These are phyloP conservation scores for Dolichallabes microphthalmus DNA, from an alignment of 2,113 vertebrate species.

Conservation along the genomic window DNA sequence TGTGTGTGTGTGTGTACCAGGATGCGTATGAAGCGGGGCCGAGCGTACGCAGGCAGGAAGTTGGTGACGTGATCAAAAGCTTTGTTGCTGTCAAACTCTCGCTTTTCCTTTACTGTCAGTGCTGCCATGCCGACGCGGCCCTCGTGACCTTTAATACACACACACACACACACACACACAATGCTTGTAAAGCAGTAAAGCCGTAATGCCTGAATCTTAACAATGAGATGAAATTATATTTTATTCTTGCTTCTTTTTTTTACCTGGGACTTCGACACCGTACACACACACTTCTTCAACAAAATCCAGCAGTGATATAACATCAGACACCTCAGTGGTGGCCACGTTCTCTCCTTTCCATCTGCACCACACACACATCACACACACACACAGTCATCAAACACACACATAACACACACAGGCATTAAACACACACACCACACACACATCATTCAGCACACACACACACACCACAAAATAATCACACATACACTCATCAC, in stretches of 20 bases:
- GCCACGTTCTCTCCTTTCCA: slow-evolving; percentile 91
- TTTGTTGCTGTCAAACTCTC: slow-evolving; percentile 66
- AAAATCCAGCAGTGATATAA: slow-evolving; percentile 65
- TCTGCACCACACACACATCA: slow-evolving; percentile 62
- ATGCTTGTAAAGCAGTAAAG: neutral
- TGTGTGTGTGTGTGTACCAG: slow-evolving; percentile 66
- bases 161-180: neutral
- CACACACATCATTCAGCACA: too few species aligned
- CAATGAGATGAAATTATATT: neutral
- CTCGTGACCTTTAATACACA: slow-evolving; percentile 73
- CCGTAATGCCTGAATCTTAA: neutral
- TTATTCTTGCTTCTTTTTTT: neutral
- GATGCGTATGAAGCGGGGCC: slow-evolving; percentile 79
- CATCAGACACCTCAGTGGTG: slow-evolving; percentile 79
- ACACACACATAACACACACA: too few species aligned
- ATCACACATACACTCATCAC: too few species aligned
- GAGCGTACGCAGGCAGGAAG: slow-evolving; percentile 77
- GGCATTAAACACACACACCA: too few species aligned
- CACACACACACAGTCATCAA: too few species aligned
- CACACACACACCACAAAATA: too few species aligned
- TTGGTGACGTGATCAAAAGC: slow-evolving; percentile 67
- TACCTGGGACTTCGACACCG: slow-evolving; percentile 80
- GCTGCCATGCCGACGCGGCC: slow-evolving; percentile 82
- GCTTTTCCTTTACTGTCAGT: slow-evolving; percentile 66
- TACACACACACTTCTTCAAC: slow-evolving; percentile 81